Conservation (phyloP, 2,113 vertebrate genomes). For the Garra rufa region DNA sequence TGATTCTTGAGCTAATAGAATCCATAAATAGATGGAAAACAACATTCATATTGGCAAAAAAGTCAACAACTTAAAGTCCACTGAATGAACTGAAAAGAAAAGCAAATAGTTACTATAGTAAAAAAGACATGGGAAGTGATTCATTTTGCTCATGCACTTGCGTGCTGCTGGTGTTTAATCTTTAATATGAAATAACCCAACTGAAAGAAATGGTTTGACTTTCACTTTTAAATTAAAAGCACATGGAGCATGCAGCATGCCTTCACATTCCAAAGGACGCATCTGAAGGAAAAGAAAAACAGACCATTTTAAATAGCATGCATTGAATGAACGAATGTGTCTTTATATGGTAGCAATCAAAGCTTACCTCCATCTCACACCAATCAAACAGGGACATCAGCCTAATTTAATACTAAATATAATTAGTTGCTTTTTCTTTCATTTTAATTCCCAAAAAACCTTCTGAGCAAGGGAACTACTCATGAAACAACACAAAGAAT, state of each 20-base stretch:
- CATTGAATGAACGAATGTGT: constrained; percentile 22
- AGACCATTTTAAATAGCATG: constrained; percentile 34
- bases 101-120: constrained; percentile 42
- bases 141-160: constrained; percentile 8
- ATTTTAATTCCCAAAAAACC: constrained; percentile 12
- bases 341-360: constrained; percentile 36
- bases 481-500: background rate
- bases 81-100: constrained; percentile 41
- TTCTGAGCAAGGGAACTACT: background rate
- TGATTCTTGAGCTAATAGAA: background rate
- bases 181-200: background rate
- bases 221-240: constrained; percentile 29
- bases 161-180: background rate
- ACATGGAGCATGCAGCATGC: constrained; percentile 55
- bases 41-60: background rate
- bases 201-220: constrained; percentile 21
- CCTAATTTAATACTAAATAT: constrained; percentile 36
- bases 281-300: constrained; percentile 12
- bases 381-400: constrained; percentile 53
- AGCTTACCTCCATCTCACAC: constrained; percentile 56
- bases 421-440: background rate
- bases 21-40: background rate
- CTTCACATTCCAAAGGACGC: constrained; percentile 5
- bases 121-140: background rate
- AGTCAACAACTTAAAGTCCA: constrained; percentile 36